Evolutionary conservation across 2,888 invertebrate species (phyloP), one percentile per base, ranked within the genome.

Genomic region (Rhodophaea formosa): DNA sequence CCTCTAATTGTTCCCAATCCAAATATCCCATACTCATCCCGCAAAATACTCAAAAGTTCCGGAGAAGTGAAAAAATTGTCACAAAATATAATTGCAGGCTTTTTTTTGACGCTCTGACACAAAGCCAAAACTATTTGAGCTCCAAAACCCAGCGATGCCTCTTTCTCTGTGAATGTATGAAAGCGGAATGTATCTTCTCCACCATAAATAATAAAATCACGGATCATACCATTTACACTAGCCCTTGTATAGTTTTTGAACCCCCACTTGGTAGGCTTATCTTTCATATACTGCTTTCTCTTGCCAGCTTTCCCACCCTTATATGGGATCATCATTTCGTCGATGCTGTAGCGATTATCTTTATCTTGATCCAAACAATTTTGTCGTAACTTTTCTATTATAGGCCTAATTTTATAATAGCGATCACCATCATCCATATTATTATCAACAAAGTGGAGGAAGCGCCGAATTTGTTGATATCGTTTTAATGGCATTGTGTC

Each of bases 131-230:
- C 75, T 8, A 73, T 59, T 66, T 75, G 61, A 29, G 68, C 65
- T 8, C 73, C 75, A 59, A 73, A 63, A 2, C 70, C 70, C 10
- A 72, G 16, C 12, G 59, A 57, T 10, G 56, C 43, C 64, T 74
- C 69, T 46, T 69, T 32, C 23, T 68, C 63, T 29, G 69, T 61
- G 45, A 77, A 72, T 14, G 43, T 49, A 47, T 63, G 58, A 51
- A 44, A 61, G 12, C 67, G 17, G 52, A 77, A 77, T n/a, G 71
- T 75, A 16, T 67, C 68, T 47, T 72, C 69, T 6, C 73, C 77
- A 16, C 66, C 69, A 61, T 78, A 77, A 0, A 71, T 45, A 10
- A 74, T 29, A 59, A 75, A 78, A 58, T 77, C 74, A 55, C 74
- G 77, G 49, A 74, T 66, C 14, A 77, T 63, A 1, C 74, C 74